A percentile compares a stretch with the other conserved stretches of the same genome.
Conservation (phyloP, 2,888 invertebrate genomes). For the Auanema sp. region DNA sequence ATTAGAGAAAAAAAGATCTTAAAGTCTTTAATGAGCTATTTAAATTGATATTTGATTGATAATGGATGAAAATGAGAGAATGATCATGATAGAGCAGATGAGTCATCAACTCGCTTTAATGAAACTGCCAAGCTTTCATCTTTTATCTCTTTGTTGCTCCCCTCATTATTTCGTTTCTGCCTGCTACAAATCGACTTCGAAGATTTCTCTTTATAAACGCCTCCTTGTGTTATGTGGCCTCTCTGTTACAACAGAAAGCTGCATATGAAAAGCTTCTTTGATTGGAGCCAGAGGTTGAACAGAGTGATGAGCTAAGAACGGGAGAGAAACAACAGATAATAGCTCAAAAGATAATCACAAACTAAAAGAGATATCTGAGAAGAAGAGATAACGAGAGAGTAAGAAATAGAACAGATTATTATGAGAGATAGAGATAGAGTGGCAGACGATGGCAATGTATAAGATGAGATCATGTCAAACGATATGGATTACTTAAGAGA, state of each 20-base stretch:
- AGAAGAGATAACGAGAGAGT: too few relatives aligned
- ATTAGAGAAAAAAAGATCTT: too few relatives aligned
- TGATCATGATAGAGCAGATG: constrained; percentile 12
- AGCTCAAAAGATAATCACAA: too few relatives aligned
- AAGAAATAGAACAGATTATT: too few relatives aligned
- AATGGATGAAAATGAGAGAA: constrained; percentile 9
- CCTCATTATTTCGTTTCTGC: constrained; percentile 2
- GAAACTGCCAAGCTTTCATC: constrained; percentile 5
- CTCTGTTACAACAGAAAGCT: too few relatives aligned
- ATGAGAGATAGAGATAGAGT: constrained; percentile 5
- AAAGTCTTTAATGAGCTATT: background rate
- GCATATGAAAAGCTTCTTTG: too few relatives aligned
- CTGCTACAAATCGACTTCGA: too few relatives aligned
- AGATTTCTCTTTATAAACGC: too few relatives aligned
- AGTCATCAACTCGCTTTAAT: constrained; percentile 18
- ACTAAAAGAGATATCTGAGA: too few relatives aligned
- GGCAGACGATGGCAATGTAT: background rate
- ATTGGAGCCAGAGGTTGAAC: background rate
- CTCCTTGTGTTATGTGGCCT: too few relatives aligned
- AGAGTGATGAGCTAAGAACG: background rate
- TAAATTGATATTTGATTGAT: constrained; percentile 7
- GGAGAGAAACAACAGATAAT: constrained; percentile 3
- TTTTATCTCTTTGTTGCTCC: constrained; percentile 11
- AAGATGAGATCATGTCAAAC: background rate
- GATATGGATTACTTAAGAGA: background rate